Evolutionary conservation across 2,113 vertebrate genomes (phyloP), one percentile per base, ranked within the genome.

Genomic region (Saguinus midas): DNA sequence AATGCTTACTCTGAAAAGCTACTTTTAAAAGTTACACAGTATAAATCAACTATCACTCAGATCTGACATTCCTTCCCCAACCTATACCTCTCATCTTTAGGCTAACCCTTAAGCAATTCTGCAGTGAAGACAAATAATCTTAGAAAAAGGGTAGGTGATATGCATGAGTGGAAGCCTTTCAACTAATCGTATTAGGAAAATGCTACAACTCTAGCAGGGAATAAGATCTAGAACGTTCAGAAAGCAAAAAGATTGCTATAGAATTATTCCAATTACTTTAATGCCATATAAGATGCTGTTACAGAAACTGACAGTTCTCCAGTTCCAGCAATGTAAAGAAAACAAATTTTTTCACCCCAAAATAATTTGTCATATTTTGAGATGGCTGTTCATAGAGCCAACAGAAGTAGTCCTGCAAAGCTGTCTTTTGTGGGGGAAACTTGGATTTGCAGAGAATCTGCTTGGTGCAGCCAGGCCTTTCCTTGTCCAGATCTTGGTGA

Each of bases 51-150:
- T 70, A 43, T 50, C 23, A 32, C 29, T 14, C 70, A 86, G 35
- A 78, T 48, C 50, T 76, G 35, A 55, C 11, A 37, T 52, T 16
- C 5, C 17, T 32, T 18, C 27, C 13, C 3, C 12, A 29, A 7
- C 4, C 43, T 8, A 29, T 4, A 43, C 5, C 58, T 81, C 75
- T 90, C 83, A 73, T 23, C 6, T 86, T 98, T 35, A 92, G 78
- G 75, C 35, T 82, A 87, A 95, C 14, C 21, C 40, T 87, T 84
- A 8, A 94, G n/a, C 21, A 66, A 88, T 61, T 85, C 21, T 95
- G n/a, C 35, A 50, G 86, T 88, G 45, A 92, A 89, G 35, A 96
- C 27, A 95, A 88, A 45, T 45, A 80, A 90, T 64, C 64, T 82
- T 91, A 76, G 66, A 43, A 91, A 92, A 91, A 68, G 18, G 13